These are phyloP conservation scores for Pseudorhombus dupliciocellatus DNA, from an alignment of 2,113 vertebrate species.

Conservation along the genomic window DNA sequence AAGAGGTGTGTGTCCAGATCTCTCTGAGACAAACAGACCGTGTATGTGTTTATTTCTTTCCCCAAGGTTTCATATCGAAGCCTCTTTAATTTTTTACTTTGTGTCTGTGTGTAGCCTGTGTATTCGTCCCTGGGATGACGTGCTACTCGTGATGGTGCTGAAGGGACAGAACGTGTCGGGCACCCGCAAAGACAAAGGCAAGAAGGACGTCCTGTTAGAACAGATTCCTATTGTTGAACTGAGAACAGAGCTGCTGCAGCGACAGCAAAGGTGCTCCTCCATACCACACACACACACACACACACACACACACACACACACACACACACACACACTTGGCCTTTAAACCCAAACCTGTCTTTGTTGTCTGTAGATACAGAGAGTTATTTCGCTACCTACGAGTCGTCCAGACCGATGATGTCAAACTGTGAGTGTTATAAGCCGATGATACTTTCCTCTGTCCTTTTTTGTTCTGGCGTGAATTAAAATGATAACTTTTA, in stretches of 20 bases:
- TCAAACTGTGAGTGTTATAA: slow-evolving; percentile 55
- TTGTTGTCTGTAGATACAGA: slow-evolving; percentile 72
- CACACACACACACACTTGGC: neutral
- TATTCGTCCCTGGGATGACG: slow-evolving; percentile 82
- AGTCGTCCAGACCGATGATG: slow-evolving; percentile 60
- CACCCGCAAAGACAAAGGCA: slow-evolving; percentile 76
- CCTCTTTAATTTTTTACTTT: neutral
- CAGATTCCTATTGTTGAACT: slow-evolving; percentile 71
- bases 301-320: neutral
- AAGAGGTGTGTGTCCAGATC: slow-evolving; percentile 67
- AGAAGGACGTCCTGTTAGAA: slow-evolving; percentile 78
- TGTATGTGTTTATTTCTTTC: neutral
- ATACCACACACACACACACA: neutral
- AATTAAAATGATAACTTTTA: neutral
- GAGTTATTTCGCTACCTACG: slow-evolving; percentile 79
- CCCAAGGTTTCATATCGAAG: neutral
- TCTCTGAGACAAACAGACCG: neutral
- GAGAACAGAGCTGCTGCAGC: slow-evolving; percentile 76
- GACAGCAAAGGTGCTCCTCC: slow-evolving; percentile 68
- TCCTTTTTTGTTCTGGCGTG: neutral
- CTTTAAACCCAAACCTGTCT: neutral
- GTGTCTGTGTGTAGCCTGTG: slow-evolving; percentile 70
- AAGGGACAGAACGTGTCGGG: slow-evolving; percentile 86
- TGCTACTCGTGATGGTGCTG: slow-evolving; percentile 82
- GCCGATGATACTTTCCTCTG: neutral